phyloP scores from a whole-genome alignment of 2,113 vertebrate species.

The Hippocampus guttulatus region DNA sequence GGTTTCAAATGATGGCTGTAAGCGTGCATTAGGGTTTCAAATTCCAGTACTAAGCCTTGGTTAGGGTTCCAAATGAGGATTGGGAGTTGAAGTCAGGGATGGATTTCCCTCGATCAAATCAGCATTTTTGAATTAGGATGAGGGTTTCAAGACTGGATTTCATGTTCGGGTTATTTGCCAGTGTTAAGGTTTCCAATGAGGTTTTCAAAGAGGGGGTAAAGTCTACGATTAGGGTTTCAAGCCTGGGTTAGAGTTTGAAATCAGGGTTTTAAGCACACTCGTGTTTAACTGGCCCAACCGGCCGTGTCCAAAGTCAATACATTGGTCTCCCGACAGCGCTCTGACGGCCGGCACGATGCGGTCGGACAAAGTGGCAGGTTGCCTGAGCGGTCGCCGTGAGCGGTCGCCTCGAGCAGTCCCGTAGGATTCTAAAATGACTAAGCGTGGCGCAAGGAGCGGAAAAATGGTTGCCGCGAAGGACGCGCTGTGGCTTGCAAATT shows the following conservation, averaged over 20 bases:
- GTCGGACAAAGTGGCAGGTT: constrained; percentile 49
- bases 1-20: too few species aligned
- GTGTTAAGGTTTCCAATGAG: too few species aligned
- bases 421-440: constrained; percentile 49
- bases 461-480: background rate
- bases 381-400: constrained; percentile 35
- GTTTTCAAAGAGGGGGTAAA: background rate
- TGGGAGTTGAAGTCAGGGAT: too few species aligned
- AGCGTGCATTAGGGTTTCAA: background rate
- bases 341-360: constrained; percentile 39
- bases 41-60: background rate
- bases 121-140: too few species aligned
- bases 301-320: constrained; percentile 38
- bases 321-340: constrained; percentile 29
- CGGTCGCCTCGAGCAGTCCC: constrained; percentile 15
- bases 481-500: background rate
- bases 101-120: too few species aligned
- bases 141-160: too few species aligned
- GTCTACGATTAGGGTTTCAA: background rate
- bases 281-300: constrained; percentile 13
- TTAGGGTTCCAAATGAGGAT: background rate
- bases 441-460: constrained; percentile 40
- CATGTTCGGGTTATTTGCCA: background rate
- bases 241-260: background rate
- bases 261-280: background rate